Evolutionary conservation across 2,113 vertebrate genomes (phyloP).

Genomic region (Dipodomys ordii): DNA sequence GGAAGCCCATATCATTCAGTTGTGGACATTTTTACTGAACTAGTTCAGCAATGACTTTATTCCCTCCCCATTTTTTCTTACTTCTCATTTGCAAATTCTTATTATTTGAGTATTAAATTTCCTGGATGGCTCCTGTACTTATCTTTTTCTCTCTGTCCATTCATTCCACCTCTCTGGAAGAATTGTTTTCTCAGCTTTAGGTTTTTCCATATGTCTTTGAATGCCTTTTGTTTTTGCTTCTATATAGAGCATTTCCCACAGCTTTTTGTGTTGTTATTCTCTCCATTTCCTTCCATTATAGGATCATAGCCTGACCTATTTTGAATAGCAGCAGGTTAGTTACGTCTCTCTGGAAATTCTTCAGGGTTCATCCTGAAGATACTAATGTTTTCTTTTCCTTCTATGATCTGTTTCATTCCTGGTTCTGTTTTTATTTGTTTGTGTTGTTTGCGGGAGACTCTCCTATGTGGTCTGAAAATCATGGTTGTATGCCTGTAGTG

Average conservation of each 20-base stretch:
- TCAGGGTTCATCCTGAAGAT: not conserved
- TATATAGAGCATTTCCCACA: not conserved
- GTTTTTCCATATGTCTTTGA: not conserved
- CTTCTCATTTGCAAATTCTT: not conserved
- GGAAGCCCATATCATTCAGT: not conserved
- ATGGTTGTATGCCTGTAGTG: not conserved
- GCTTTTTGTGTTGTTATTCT: not conserved
- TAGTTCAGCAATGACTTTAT: not conserved
- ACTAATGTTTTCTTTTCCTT: not conserved
- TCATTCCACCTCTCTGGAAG: not conserved
- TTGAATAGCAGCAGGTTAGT: not conserved
- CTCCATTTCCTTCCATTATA: not conserved
- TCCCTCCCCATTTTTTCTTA: fast-evolving
- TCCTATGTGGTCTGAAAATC: not conserved
- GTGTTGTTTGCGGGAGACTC: not conserved
- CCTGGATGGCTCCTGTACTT: not conserved
- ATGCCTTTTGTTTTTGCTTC: conserved; percentile 29
- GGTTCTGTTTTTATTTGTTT: not conserved
- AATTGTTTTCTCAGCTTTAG: not conserved
- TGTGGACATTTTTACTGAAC: not conserved
- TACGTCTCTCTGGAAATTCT: not conserved
- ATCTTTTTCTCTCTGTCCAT: conserved; percentile 2
- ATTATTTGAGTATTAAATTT: no score
- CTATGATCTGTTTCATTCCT: not conserved
- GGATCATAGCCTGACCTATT: not conserved